Conservation (phyloP, 92 coral and sea anemone species). For the Diadumene lineata region DNA sequence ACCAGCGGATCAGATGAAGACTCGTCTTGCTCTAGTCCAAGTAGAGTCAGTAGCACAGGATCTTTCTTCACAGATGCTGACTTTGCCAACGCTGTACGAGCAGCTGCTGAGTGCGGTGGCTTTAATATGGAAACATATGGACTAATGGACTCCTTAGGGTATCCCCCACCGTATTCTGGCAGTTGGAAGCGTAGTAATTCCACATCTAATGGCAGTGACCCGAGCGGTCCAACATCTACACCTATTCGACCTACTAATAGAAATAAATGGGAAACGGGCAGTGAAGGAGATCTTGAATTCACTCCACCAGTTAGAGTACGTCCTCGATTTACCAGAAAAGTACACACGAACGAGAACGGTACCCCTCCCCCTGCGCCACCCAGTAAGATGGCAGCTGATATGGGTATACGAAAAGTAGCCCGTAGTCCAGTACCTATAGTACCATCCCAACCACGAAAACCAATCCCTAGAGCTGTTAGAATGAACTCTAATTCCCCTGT, state of each 20-base stretch:
- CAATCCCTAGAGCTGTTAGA: no score
- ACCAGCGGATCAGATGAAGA: constrained; percentile 99
- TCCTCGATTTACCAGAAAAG: constrained; percentile 61
- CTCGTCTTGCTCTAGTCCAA: constrained; percentile 93
- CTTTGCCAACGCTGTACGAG: constrained; percentile 98
- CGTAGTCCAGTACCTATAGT: no score
- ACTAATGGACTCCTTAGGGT: constrained; percentile 90
- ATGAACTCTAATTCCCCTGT: no score
- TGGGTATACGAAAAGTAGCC: constrained; percentile 69
- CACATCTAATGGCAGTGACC: constrained; percentile 58
- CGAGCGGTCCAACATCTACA: constrained; percentile 50
- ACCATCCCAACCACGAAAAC: no score
- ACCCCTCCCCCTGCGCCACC: constrained; percentile 49
- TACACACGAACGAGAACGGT: constrained; percentile 59
- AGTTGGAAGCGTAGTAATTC: constrained; percentile 82
- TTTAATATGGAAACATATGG: constrained; percentile 97
- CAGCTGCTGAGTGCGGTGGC: constrained; percentile 97
- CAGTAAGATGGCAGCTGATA: constrained; percentile 53
- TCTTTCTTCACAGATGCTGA: no score
- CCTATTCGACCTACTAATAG: constrained; percentile 46
- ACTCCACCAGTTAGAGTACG: constrained; percentile 72
- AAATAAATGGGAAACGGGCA: constrained; percentile 86
- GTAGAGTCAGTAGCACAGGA: constrained; percentile 93
- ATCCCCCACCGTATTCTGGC: constrained; percentile 85
- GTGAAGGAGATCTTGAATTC: constrained; percentile 76